Base-by-base conservation (phyloP, 2,113 vertebrate genomes). In the Chaenogobius annularis region DNA sequence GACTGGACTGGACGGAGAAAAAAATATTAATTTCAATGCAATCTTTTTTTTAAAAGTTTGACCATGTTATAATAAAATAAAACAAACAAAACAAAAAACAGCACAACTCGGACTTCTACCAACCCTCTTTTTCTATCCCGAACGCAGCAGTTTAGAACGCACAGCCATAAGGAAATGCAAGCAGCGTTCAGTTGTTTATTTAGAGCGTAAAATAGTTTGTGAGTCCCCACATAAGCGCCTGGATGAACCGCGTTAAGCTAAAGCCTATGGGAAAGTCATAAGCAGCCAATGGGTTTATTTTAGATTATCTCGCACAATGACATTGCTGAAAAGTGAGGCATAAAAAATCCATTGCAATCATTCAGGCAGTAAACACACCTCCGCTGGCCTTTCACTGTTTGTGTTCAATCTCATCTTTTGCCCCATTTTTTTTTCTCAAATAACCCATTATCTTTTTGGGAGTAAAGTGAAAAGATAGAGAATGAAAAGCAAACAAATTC, bases 401-500 rank as follows among this genome's bases (percentile, higher is more conserved):
- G 47, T 47, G 73, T 76, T 79, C 3, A 2, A 69, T 74, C 68
- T 70, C 47, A 63, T 50, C 70, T 78, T 59, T 59, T 59, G 37
- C 37, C 37, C n/a, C n/a, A n/a, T 59, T 9, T 35, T 31, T 84
- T 59, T 12, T 55, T 55, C 44, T 70, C 50, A 70, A 68, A 78
- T 61, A 70, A 69, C 47, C 48, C 26, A 48, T 72, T 74, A 48
- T 70, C 50, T 71, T 68, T 63, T 74, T 50, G 26, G 43, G 22
- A 17, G 59, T 50, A 68, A 77, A 79, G 55, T 56, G 55, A 52
- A 63, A 72, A 62, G 73, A 64, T 6, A 62, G 47, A 73, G 70
- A 77, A 77, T 67, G 56, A 74, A 77, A 69, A 68, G 12, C 48
- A 73, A 66, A 50, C 66, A 65, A 20, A 52, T 31, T 59, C 63